A percentile compares a stretch with the other conserved stretches of the same genome.
Conservation (phyloP, 2,888 invertebrate genomes). For the Chaetogeoica ovagalla region DNA sequence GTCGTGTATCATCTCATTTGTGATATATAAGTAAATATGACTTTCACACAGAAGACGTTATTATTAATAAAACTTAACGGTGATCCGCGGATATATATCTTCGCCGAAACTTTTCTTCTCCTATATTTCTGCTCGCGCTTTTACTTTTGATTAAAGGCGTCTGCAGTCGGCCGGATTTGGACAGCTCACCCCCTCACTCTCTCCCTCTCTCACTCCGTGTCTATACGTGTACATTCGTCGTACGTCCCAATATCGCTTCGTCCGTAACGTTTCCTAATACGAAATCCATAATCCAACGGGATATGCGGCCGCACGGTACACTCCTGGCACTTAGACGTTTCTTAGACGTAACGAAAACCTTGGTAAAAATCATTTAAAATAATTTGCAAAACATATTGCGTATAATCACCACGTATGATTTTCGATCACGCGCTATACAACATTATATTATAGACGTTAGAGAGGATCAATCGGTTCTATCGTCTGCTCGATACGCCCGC, state of each 20-base stretch:
- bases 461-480: no score
- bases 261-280: slow-evolving; percentile 45
- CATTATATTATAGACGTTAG: no score
- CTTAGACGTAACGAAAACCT: no score
- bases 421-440: no score
- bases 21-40: slow-evolving; percentile 48
- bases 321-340: no score
- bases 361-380: no score
- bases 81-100: slow-evolving; percentile 51
- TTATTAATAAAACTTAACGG: slow-evolving; percentile 53
- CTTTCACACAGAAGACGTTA: slow-evolving; percentile 46
- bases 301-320: no score
- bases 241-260: no score
- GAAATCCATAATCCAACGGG: not conserved
- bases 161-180: slow-evolving; percentile 28
- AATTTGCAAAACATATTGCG: no score
- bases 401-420: no score
- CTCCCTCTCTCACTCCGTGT: not conserved
- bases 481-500: no score
- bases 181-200: not conserved
- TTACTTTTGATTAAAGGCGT: slow-evolving; percentile 51
- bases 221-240: not conserved
- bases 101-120: slow-evolving; percentile 33
- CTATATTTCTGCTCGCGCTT: slow-evolving; percentile 41
- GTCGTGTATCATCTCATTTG: slow-evolving; percentile 52